Base-by-base conservation (phyloP, 2,888 invertebrate species). In the Myopa testacea region DNA sequence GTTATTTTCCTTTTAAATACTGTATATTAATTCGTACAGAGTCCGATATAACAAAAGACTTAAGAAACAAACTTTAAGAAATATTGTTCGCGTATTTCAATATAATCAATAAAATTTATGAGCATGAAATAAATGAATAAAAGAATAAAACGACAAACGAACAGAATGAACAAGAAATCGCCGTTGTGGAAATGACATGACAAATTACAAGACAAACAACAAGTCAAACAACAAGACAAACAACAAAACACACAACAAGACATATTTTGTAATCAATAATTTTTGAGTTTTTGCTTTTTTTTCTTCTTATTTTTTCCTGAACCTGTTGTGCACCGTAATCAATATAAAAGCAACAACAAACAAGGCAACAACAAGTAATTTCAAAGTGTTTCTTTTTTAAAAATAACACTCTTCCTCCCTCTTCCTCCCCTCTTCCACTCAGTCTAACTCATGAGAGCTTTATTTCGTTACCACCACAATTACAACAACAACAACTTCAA, bases 251-350 rank as follows among this genome's bases (percentile, higher is more conserved):
- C 58, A 19, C 38, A 38, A 45, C 65, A 19, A 65, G 16, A 52
- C 40, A 50, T 60, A 50, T 75, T 75, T 75, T 55, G 38, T 45
- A 45, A 63, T 58, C 10, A 50, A n/a, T 40, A 62, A 73, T 73
- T 62, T 73, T 38, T 8, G 71, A 55, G 40, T 63, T 63, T 65
- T 37, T 26, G 3, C 16, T 65, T 37, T 63, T 63, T 63, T 52
- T 3, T 52, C 16, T 52, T 26, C 26, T 26, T 26, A 1, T 26
- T 26, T 26, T 26, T 26, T 26, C 2, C 26, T 26, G 26, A 26
- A 26, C 26, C 26, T 26, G 26, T 26, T 26, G 26, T 26, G 26
- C 26, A 26, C 26, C 26, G 26, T 26, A 26, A 26, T 26, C 26
- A 26, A 26, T 26, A 26, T 26, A 26, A 26, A 26, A 26, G 26